These are phyloP conservation scores for Actenoides lindsayi DNA, from an alignment of 2,113 vertebrate species.

Conservation along the genomic window DNA sequence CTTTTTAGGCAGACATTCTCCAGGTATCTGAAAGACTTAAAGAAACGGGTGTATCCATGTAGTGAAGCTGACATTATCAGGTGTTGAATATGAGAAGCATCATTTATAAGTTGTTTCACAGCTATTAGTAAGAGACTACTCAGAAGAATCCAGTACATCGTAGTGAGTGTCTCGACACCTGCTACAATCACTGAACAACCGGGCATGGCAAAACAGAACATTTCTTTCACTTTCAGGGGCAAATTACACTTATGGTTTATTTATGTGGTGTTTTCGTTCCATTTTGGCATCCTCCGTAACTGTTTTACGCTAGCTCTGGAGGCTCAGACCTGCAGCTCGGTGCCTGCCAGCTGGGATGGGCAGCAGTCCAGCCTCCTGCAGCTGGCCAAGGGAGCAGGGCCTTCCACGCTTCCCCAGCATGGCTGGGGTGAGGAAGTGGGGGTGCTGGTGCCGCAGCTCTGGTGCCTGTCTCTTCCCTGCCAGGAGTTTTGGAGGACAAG, in stretches of 20 bases:
- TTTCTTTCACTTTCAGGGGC: not conserved
- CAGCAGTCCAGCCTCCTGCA: not conserved
- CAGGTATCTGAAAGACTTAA: not conserved
- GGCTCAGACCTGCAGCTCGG: accelerated
- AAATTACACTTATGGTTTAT: not conserved
- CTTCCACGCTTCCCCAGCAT: accelerated
- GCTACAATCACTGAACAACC: not conserved
- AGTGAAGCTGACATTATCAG: not conserved
- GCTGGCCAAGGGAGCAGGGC: not conserved
- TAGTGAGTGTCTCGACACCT: not conserved
- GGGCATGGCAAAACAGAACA: not conserved
- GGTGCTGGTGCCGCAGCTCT: not conserved
- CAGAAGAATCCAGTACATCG: not conserved
- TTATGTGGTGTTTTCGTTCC: not conserved
- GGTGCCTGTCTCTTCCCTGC: not conserved
- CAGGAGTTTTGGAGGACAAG: not conserved
- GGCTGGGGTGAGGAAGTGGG: not conserved
- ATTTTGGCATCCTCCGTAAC: not conserved
- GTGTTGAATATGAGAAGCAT: not conserved
- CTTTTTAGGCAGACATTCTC: not conserved
- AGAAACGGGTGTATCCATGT: not conserved
- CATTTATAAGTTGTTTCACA: constrained; percentile 22
- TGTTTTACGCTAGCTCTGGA: not conserved
- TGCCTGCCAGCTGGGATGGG: too few relatives aligned
- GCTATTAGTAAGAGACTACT: constrained; percentile 4